These are phyloP conservation scores for Eristalinus sepulchralis DNA, from an alignment of 2,888 invertebrate genomes.

Conservation along the genomic window DNA sequence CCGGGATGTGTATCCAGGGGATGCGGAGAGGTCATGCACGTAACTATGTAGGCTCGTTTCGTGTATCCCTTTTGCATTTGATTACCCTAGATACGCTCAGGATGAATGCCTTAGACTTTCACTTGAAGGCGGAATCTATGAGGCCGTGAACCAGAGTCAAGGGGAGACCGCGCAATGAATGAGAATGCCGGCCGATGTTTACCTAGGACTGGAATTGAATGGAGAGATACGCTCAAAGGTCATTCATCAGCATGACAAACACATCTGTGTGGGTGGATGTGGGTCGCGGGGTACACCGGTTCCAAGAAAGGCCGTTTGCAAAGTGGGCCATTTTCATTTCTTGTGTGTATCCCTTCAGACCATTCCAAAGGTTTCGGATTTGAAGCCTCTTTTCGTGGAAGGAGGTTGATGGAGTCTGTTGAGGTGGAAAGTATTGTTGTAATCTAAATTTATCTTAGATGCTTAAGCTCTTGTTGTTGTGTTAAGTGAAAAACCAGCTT, in stretches of 20 bases:
- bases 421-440: too few relatives aligned
- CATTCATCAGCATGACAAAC: background rate
- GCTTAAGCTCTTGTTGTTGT: too few relatives aligned
- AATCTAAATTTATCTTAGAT: too few relatives aligned
- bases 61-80: slow-evolving; percentile 40
- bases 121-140: background rate
- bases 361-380: background rate
- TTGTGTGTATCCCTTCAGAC: background rate
- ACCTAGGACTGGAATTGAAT: background rate
- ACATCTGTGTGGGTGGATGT: background rate
- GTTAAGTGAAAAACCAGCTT: too few relatives aligned
- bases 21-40: slow-evolving; percentile 35
- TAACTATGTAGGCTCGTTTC: slow-evolving; percentile 30
- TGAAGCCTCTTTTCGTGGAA: too few relatives aligned
- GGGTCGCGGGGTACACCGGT: background rate
- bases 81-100: slow-evolving; percentile 31
- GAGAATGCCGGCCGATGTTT: background rate
- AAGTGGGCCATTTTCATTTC: background rate
- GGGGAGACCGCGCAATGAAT: background rate
- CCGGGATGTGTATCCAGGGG: slow-evolving; percentile 7
- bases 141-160: slow-evolving; percentile 16
- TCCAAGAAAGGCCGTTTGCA: background rate
- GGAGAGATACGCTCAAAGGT: background rate
- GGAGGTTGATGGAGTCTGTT: background rate
- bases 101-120: slow-evolving; percentile 8